These are phyloP conservation scores for Panorpa germanica DNA, from an alignment of 2,888 invertebrate genomes.

Conservation along the genomic window DNA sequence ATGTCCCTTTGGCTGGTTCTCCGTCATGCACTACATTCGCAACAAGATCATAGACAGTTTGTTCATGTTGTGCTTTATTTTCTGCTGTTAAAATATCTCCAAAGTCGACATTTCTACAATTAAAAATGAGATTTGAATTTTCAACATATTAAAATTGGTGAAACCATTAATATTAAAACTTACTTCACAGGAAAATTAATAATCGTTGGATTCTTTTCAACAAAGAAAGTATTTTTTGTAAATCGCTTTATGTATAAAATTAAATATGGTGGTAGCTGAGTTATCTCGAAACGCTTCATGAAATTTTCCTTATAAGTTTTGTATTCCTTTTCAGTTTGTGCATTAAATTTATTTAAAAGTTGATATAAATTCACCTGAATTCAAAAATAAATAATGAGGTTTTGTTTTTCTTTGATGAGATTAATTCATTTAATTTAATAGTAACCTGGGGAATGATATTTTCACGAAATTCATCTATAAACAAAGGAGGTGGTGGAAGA, in stretches of 20 bases:
- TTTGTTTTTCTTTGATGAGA: neutral
- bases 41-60: conserved; percentile 89
- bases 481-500: conserved; percentile 89
- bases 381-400: neutral
- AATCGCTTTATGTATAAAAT: conserved; percentile 95
- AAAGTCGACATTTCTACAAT: conserved; percentile 79
- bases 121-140: conserved; percentile 6
- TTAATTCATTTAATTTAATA: neutral
- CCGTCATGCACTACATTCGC: conserved; percentile 99
- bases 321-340: conserved; percentile 88
- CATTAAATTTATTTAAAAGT: conserved; percentile 90
- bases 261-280: conserved; percentile 79
- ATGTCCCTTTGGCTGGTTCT: conserved; percentile 85
- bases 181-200: conserved; percentile 99
- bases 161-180: conserved; percentile 22
- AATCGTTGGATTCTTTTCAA: conserved; percentile 99
- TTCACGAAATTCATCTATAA: conserved; percentile 93
- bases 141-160: neutral
- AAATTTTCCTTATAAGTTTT: conserved; percentile 99
- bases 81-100: conserved; percentile 84
- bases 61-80: conserved; percentile 52
- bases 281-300: conserved; percentile 91
- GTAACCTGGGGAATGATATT: conserved; percentile 94
- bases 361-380: conserved; percentile 79
- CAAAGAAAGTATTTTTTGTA: conserved; percentile 96